Evolutionary conservation across 1,140 invertebrate genomes (phyloP), one percentile per base, ranked within the genome.

Genomic region (Anastrepha ludens): DNA sequence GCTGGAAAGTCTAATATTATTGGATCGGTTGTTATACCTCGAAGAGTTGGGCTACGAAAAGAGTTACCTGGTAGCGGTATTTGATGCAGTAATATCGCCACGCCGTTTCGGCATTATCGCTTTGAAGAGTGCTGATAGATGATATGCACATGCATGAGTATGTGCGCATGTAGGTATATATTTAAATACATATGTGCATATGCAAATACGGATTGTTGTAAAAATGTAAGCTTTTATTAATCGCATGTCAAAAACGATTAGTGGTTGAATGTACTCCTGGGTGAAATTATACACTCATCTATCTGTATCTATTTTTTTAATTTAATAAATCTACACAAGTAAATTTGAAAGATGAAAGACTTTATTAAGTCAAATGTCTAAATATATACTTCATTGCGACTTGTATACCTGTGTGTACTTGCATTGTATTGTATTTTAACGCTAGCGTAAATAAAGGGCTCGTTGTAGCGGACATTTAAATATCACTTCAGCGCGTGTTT

Each of bases 21-120:
- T 98, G 29, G 98, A 99, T 93, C 95, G 97, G 91, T 92, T 97
- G 44, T 93, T 98, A 86, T 98, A 95, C 94, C 94, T 99, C 8
- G 91, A 95, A 88, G 97, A 98, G 92, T 94, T 95, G 90, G 94
- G 94, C 47, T 95, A 96, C 90, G 89, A 94, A 3, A 94, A 95
- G 88, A 94, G 95, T n/a, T 95, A 94, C 93, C 91, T 97, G 64
- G 94, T 97, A 39, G 94, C 95, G 90, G 92, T 97, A 70, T 97
- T 98, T 93, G 95, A 97, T 94, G 95, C 96, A 39, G 93, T 96
- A 13, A 92, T 97, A 78, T 97, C 97, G 9, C 97, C 97, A 5
- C 94, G 97, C 90, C 97, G 96, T 94, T 96, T 96, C 93, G 95
- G 95, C 41, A 95, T 98, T 89, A 93, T 97, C 88, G 88, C 92